A percentile compares a stretch with the other conserved stretches of the same genome.
These are phyloP conservation scores for Eledona agricola DNA, from an alignment of 2,888 invertebrate species.

Conservation along the genomic window DNA sequence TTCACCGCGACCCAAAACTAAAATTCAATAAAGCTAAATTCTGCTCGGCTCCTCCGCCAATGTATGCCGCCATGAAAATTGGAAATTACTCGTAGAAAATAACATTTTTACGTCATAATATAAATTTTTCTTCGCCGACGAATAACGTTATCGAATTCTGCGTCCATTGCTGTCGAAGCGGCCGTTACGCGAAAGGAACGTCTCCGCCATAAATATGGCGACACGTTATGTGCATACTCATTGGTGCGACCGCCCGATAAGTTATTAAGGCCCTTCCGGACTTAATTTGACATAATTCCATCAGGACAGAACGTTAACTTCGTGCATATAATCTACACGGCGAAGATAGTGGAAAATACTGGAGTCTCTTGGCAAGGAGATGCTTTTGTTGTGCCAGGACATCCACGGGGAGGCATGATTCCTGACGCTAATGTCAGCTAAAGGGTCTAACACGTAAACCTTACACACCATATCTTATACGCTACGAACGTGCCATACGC, in stretches of 20 bases:
- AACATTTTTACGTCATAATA: conserved; percentile 31
- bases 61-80: conserved; percentile 21
- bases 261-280: conserved; percentile 32
- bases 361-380: conserved; percentile 39
- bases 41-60: background rate
- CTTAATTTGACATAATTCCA: conserved; percentile 40
- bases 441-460: too few species aligned
- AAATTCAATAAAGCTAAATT: conserved; percentile 29
- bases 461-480: too few species aligned
- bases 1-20: background rate
- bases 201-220: conserved; percentile 22
- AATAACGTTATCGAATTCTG: conserved; percentile 12
- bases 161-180: conserved; percentile 11
- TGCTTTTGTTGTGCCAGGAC: conserved; percentile 35
- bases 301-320: conserved; percentile 26
- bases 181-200: conserved; percentile 10
- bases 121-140: conserved; percentile 15
- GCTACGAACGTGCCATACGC: too few species aligned
- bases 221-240: conserved; percentile 32
- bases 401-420: too few species aligned
- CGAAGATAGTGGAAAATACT: conserved; percentile 33
- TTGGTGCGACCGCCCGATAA: conserved; percentile 31
- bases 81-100: conserved; percentile 24
- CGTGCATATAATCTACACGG: conserved; percentile 32
- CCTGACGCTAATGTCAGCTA: too few species aligned